Evolutionary conservation across 2,797 vertebrate species (phyloP).

Genomic region (Holocentrus rufus): DNA sequence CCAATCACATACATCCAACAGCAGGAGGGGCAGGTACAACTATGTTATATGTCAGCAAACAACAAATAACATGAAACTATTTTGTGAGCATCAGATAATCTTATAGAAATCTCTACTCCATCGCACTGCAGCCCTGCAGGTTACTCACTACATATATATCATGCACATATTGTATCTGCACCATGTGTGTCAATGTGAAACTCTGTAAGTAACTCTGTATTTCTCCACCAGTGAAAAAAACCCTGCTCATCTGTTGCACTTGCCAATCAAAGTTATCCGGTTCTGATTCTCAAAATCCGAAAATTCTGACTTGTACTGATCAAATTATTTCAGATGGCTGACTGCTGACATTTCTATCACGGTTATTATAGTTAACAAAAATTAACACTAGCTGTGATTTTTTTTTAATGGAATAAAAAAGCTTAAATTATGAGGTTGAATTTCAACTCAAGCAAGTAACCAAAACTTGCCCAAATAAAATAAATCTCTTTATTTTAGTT

Average conservation of each 20-base stretch:
- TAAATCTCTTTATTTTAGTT: not conserved
- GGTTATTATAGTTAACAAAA: too few relatives aligned
- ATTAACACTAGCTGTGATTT: too few relatives aligned
- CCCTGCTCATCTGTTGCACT: constrained; percentile 31
- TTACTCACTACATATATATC: too few relatives aligned
- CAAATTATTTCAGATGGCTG: too few relatives aligned
- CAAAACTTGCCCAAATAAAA: too few relatives aligned
- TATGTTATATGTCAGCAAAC: not conserved
- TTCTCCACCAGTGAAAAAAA: constrained; percentile 15
- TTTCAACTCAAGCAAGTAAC: not conserved
- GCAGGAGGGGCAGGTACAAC: not conserved
- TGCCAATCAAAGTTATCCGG: constrained; percentile 31
- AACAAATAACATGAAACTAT: not conserved
- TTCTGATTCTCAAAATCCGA: constrained; percentile 3
- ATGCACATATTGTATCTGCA: too few relatives aligned
- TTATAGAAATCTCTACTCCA: too few relatives aligned
- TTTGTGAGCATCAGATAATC: not conserved
- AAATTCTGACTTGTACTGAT: constrained; percentile 9
- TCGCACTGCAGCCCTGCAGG: too few relatives aligned
- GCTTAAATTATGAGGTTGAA: not conserved
- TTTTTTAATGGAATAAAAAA: too few relatives aligned
- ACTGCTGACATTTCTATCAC: too few relatives aligned
- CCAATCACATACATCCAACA: not conserved
- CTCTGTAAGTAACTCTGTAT: not conserved
- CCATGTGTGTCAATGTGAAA: too few relatives aligned